Evolutionary conservation across 2,797 vertebrate species (phyloP), one percentile per base, ranked within the genome.

Genomic region (Artibeus jamaicensis): DNA sequence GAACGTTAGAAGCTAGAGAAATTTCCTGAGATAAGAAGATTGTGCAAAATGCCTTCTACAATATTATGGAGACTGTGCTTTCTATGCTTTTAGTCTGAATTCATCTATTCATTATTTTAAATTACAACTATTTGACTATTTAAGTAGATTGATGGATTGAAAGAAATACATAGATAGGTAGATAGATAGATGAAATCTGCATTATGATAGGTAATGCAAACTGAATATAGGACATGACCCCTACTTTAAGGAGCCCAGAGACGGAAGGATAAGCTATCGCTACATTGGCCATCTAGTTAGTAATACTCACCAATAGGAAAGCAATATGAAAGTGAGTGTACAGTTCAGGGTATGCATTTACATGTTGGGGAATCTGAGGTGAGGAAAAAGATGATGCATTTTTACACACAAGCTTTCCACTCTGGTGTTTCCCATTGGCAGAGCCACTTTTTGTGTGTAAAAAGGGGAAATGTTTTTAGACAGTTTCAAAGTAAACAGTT

Each of bases 401-500:
- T 91, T 77, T 32, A 81, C 9, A 46, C 32, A 29, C 21, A 3
- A 37, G 39, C 12, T 50, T 84, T 34, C 62, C 29, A 57, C 4
- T 21, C 18, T 1, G 11, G 7, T 16, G 18, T 29, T 76, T 79
- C 77, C 77, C 59, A 84, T 11, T 42, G 24, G 34, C 12, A 46
- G 15, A 78, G 12, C 8, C 18, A 32, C 3, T 81, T 85, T 29
- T 78, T 46, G 29, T 50, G 39, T 62, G 11, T 68, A 73, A 68
- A 89, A 82, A 55, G 50, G 34, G 19, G 90, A 32, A 32, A 10
- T 37, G 2, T 83, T 92, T 67, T 50, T 29, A 65, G 4, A 62
- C 12, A 46, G 42, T 50, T 94, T 95, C 24, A 55, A 57, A 74
- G 22, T 70, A 93, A 88, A 67, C 44, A 83, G 8, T 71, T 76